These are phyloP conservation scores for Rhynchomys soricoides DNA, from an alignment of 2,113 vertebrate species.

Conservation along the genomic window DNA sequence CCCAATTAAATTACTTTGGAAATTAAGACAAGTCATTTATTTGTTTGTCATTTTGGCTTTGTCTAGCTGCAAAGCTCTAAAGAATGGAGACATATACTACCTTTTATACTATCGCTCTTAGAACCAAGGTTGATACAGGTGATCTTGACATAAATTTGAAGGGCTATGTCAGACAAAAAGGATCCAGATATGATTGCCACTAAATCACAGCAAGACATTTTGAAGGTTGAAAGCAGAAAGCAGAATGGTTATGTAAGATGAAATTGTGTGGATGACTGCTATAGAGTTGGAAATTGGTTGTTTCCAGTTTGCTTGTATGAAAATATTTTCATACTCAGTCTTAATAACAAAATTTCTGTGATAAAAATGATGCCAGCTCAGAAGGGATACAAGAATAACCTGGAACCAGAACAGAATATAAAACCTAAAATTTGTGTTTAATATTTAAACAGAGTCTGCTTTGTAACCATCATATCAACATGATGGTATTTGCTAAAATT, in stretches of 20 bases:
- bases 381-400: neutral
- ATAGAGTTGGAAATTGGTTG: neutral
- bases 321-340: neutral
- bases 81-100: neutral
- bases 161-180: neutral
- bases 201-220: neutral
- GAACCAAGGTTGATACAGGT: neutral
- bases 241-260: neutral
- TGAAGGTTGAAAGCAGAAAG: neutral
- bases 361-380: neutral
- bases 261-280: neutral
- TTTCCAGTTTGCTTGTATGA: neutral
- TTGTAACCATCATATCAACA: neutral
- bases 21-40: neutral
- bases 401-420: neutral
- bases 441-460: neutral
- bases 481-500: neutral
- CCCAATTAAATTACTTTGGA: neutral
- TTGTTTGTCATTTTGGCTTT: neutral
- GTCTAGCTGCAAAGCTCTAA: neutral
- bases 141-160: neutral
- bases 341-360: neutral
- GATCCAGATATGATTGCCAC: neutral
- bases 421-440: neutral
- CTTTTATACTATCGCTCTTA: neutral